Conservation (phyloP, 1,140 invertebrate species). For the Cylas formicarius region DNA sequence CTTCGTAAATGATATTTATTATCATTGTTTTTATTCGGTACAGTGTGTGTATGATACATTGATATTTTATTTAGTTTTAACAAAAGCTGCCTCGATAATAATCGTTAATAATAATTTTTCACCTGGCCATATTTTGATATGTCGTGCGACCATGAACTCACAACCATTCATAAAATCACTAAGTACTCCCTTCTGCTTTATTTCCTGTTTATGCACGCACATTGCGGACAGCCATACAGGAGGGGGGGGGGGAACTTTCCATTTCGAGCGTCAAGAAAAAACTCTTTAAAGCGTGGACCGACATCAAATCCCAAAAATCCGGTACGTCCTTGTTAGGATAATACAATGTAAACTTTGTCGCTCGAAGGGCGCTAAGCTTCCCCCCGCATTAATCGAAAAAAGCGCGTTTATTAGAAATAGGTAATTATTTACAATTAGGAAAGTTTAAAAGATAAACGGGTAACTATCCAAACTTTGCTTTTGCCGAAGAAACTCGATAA, state of each 20-base stretch:
- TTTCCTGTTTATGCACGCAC: conserved; percentile 1
- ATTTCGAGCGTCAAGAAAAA: no score
- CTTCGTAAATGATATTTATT: conserved; percentile 26
- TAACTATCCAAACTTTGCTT: no score
- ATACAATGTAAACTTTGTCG: no score
- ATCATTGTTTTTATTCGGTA: conserved; percentile 24
- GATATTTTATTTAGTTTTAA: conserved; percentile 19
- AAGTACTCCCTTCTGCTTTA: conserved; percentile 5
- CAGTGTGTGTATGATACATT: conserved; percentile 26
- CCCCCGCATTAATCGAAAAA: no score
- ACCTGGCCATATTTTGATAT: conserved; percentile 23
- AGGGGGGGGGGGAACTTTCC: neutral
- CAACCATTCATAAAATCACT: conserved; percentile 23
- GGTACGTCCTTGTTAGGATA: no score
- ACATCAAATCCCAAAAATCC: no score
- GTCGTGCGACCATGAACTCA: conserved; percentile 23
- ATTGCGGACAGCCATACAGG: neutral
- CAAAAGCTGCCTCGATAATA: conserved; percentile 17
- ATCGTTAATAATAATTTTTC: conserved; percentile 3
- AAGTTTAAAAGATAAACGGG: no score
- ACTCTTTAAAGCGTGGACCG: no score
- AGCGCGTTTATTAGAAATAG: no score
- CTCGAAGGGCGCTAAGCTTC: no score
- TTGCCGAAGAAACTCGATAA: no score
- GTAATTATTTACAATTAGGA: no score